Conservation (phyloP, 1,140 invertebrate genomes). For the Drosophila parabipectinata region DNA sequence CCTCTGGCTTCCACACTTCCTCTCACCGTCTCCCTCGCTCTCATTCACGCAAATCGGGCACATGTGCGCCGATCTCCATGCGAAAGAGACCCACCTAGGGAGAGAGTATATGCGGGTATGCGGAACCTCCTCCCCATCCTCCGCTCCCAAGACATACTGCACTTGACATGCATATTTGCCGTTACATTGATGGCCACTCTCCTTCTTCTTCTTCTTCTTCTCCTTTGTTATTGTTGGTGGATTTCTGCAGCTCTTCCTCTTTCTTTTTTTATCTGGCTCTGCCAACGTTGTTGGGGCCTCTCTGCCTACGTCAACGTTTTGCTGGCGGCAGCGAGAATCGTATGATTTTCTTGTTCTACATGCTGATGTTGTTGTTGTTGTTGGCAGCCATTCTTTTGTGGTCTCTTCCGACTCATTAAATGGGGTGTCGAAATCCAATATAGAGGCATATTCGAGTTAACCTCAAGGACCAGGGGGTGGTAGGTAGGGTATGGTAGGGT, state of each 20-base stretch:
- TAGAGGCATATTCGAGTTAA: neutral
- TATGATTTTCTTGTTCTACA: slow-evolving; percentile 71
- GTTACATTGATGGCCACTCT: slow-evolving; percentile 29
- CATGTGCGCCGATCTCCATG: slow-evolving; percentile 32
- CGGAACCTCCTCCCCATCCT: no score
- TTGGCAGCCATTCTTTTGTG: slow-evolving; percentile 22
- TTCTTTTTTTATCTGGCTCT: slow-evolving; percentile 50
- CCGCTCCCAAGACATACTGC: slow-evolving; percentile 6
- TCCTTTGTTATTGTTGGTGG: slow-evolving; percentile 20
- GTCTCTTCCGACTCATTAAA: slow-evolving; percentile 4
- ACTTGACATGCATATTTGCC: slow-evolving; percentile 53
- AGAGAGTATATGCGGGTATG: no score
- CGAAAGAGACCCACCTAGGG: slow-evolving; percentile 12
- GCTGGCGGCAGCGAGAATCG: slow-evolving; percentile 62
- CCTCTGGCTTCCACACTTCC: neutral
- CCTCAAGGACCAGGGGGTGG: no score
- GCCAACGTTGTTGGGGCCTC: slow-evolving; percentile 22
- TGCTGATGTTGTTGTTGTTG: slow-evolving; percentile 19
- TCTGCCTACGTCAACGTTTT: slow-evolving; percentile 45
- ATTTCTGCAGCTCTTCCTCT: slow-evolving; percentile 15
- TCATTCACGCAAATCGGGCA: slow-evolving; percentile 56
- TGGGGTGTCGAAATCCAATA: neutral
- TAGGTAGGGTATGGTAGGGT: neutral
- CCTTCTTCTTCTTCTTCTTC: slow-evolving; percentile 4
- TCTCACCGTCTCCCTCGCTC: slow-evolving; percentile 5